Conservation (phyloP, 2,888 invertebrate genomes). For the Eulithis testata region DNA sequence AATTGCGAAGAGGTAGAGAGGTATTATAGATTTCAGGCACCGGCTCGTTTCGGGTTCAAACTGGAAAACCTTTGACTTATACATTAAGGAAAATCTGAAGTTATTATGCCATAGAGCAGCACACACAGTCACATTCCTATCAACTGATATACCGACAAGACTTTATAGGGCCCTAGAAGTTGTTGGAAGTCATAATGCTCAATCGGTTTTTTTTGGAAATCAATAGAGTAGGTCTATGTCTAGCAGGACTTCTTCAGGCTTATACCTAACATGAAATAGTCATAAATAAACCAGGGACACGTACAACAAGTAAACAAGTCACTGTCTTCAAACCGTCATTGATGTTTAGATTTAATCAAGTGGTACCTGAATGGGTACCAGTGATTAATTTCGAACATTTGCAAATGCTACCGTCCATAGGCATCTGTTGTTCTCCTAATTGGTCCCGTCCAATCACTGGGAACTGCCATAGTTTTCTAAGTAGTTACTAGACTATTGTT, state of each 20-base stretch:
- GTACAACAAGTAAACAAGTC: background rate
- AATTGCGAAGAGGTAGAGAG: background rate
- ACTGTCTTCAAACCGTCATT: conserved; percentile 38
- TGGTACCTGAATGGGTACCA: conserved; percentile 64
- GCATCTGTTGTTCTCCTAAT: conserved; percentile 36
- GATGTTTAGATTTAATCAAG: conserved; percentile 77
- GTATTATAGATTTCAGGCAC: no score
- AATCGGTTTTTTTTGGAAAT: no score
- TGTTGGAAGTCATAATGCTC: no score
- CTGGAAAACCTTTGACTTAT: no score
- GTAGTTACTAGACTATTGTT: conserved; percentile 19
- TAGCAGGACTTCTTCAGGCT: no score
- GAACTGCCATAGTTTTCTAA: conserved; percentile 47
- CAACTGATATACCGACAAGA: no score
- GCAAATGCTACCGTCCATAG: conserved; percentile 53
- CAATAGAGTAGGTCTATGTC: no score
- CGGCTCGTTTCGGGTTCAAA: no score
- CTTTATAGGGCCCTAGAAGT: no score
- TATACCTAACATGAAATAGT: background rate
- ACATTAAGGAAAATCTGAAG: no score
- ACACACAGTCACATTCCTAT: no score
- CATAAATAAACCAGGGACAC: background rate
- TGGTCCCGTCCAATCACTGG: conserved; percentile 42
- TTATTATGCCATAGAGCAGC: no score
- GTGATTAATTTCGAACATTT: conserved; percentile 52